Evolutionary conservation across 2,113 vertebrate species (phyloP).

Genomic region (Anthoscopus minutus): DNA sequence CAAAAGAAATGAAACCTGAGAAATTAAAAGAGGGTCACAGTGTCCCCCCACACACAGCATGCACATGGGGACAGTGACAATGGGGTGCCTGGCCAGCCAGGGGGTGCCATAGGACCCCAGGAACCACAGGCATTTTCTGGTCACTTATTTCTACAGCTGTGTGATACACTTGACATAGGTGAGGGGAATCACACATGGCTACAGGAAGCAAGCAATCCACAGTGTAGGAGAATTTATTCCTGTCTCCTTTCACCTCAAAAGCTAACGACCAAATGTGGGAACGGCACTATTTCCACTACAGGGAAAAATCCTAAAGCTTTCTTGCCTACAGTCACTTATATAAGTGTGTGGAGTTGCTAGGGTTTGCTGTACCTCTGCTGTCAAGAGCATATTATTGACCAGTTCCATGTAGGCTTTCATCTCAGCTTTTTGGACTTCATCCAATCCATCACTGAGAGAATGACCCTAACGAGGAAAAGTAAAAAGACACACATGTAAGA

Average conservation of each 20-base stretch:
- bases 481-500: not conserved
- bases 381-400: slow-evolving; percentile 93
- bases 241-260: not conserved
- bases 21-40: not conserved
- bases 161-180: not conserved
- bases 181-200: rapidly evolving
- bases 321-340: not conserved
- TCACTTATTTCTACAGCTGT: not conserved
- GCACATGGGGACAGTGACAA: rapidly evolving
- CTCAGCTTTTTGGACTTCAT: slow-evolving; percentile 94
- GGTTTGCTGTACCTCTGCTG: slow-evolving; percentile 83
- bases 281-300: not conserved
- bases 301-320: slow-evolving; percentile 12
- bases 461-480: slow-evolving; percentile 79
- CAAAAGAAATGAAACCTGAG: not conserved
- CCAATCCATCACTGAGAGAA: slow-evolving; percentile 89
- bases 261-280: not conserved
- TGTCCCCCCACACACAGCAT: rapidly evolving
- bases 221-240: not conserved
- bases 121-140: not conserved
- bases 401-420: slow-evolving; percentile 97
- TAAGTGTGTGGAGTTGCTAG: not conserved
- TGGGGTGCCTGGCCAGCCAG: rapidly evolving
- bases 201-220: not conserved
- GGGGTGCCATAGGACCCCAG: not conserved